Percentiles rank a stretch among this genome's conserved stretches.
Evolutionary conservation across 2,797 vertebrate species (phyloP).

Genomic region (Galago senegalensis): DNA sequence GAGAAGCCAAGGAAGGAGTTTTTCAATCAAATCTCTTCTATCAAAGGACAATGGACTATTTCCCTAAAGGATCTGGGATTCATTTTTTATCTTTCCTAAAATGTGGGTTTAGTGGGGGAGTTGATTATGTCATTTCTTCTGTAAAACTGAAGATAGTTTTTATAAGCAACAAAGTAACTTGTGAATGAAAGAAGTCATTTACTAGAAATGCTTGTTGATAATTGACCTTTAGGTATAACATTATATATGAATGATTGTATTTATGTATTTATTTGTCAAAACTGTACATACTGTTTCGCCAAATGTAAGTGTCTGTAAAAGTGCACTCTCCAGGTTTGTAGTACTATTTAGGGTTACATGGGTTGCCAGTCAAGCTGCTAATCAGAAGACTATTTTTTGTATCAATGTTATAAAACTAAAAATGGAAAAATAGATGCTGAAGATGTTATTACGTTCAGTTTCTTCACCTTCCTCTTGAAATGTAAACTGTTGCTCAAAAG

Average conservation of each 20-base stretch:
- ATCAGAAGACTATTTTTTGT: constrained; percentile 92
- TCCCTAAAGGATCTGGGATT: constrained; percentile 80
- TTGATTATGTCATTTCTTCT: constrained; percentile 84
- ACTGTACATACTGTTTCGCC: constrained; percentile 91
- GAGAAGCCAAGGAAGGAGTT: constrained; percentile 74
- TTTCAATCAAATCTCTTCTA: constrained; percentile 84
- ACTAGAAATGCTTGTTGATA: constrained; percentile 88
- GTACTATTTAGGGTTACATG: constrained; percentile 90
- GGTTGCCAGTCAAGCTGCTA: constrained; percentile 91
- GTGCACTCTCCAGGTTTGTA: constrained; percentile 90
- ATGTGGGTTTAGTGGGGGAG: constrained; percentile 77
- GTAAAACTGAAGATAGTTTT: constrained; percentile 84
- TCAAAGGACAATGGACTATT: constrained; percentile 79
- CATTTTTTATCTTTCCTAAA: constrained; percentile 86
- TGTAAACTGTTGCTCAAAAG: constrained; percentile 81
- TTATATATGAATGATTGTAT: constrained; percentile 90
- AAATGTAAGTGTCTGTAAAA: constrained; percentile 90
- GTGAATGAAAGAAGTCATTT: constrained; percentile 89
- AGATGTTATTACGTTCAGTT: constrained; percentile 81
- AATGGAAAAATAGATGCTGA: constrained; percentile 77
- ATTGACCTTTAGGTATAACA: constrained; percentile 87
- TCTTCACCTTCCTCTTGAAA: constrained; percentile 84
- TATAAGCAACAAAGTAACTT: constrained; percentile 85
- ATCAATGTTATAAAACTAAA: constrained; percentile 90
- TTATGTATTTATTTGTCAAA: constrained; percentile 92